Percentiles rank a stretch among this genome's conserved stretches.
Evolutionary conservation across 1,140 invertebrate genomes (phyloP).

Genomic region (Vollenhovia emeryi): DNA sequence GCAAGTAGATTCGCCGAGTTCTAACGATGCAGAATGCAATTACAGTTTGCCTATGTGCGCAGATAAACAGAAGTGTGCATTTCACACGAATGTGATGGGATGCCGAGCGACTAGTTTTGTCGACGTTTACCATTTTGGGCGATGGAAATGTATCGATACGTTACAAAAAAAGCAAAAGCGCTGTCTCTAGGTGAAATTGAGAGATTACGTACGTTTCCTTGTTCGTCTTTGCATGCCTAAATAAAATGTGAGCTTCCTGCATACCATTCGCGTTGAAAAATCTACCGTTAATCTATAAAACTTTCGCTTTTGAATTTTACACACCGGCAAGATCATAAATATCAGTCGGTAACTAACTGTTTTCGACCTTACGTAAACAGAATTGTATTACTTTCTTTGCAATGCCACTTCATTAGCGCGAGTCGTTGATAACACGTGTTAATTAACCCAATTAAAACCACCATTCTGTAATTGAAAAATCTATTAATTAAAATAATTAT

Average conservation of each 20-base stretch:
- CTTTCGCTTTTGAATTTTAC: constrained; percentile 52
- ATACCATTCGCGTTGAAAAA: constrained; percentile 27
- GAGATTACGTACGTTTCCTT: constrained; percentile 71
- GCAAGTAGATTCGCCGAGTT: not conserved
- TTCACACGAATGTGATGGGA: constrained; percentile 43
- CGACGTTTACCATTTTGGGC: constrained; percentile 64
- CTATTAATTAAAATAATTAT: constrained; percentile 15
- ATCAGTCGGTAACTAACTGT: not conserved
- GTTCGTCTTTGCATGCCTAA: constrained; percentile 58
- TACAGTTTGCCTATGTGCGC: not conserved
- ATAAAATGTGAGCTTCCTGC: constrained; percentile 50
- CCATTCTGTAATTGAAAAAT: not conserved
- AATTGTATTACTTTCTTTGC: constrained; percentile 38
- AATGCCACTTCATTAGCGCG: constrained; percentile 2
- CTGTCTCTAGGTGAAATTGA: constrained; percentile 65
- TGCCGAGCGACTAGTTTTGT: constrained; percentile 65
- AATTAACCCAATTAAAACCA: constrained; percentile 31
- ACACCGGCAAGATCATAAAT: not conserved
- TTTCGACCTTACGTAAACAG: constrained; percentile 42
- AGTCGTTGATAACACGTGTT: constrained; percentile 16
- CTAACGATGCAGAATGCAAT: constrained; percentile 12
- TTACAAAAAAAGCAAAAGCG: constrained; percentile 28
- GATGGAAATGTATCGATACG: constrained; percentile 19
- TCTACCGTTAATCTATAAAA: constrained; percentile 1
- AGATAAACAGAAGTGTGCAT: constrained; percentile 59